Base-by-base conservation (phyloP, 2,797 vertebrate species). In the Limnodromus scolopaceus region DNA sequence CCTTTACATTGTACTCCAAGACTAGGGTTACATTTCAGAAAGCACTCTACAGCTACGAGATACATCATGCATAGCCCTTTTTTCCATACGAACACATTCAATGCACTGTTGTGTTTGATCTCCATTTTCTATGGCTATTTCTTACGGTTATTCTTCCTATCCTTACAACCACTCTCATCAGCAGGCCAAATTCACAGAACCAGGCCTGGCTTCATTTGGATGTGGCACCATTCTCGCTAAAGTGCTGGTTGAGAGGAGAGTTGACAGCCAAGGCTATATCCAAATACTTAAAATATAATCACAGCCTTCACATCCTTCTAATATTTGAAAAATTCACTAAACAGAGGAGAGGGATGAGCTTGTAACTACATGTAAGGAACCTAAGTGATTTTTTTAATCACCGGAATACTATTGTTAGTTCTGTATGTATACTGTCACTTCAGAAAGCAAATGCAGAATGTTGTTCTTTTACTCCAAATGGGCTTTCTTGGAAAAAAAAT, bases 31-130 rank as follows among this genome's bases (percentile, higher is more conserved):
- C 30, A 10, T 86, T 61, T 86, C 53, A 77, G 64, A 76, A 86
- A 66, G 30, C 13, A 30, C n/a, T 55, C 39, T 32, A 30, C 28
- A 63, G 9, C 22, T 36, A 8, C 8, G 24, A 32, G n/a, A 38
- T 55, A 16, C 17, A 16, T 18, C 0, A 2, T 60, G 24, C 38
- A 30, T 22, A 64, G 57, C 16, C 16, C 11, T 36, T n/a, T 78
- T 43, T 43, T 18, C 36, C 3, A 0, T 78, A 27, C 28, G 32
- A 68, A 74, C 30, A 34, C 28, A n/a, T 54, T 48, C 16, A 53
- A 18, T 20, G 23, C 16, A 17, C 0, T 1, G 17, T 34, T 3
- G 4, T 1, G 2, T 28, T 48, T 66, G 45, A n/a, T 71, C 32
- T 71, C 13, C 4, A 18, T 61, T 79, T 78, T 55, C 34, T 25